These are phyloP conservation scores for Nebria salina DNA, from an alignment of 2,888 invertebrate genomes.

Conservation along the genomic window DNA sequence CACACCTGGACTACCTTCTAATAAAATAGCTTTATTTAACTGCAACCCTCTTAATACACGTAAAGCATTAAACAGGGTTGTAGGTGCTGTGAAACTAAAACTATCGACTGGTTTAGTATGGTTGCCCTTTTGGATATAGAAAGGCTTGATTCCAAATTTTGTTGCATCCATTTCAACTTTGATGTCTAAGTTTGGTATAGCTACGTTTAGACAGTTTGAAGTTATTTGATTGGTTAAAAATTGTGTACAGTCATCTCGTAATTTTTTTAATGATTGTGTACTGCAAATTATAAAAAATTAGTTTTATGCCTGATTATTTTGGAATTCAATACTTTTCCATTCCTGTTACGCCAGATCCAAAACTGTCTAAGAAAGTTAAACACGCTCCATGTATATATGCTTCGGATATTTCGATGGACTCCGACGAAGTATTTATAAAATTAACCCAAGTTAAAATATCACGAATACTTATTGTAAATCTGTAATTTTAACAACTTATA, in stretches of 20 bases:
- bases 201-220: conserved; percentile 44
- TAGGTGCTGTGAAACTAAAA: conserved; percentile 82
- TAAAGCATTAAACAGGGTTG: conserved; percentile 82
- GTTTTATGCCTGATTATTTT: not conserved
- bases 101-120: conserved; percentile 51
- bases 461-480: conserved; percentile 87
- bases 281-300: conserved; percentile 53
- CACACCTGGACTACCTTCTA: conserved; percentile 98
- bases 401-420: conserved; percentile 64
- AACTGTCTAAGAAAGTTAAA: conserved; percentile 89
- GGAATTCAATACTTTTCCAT: conserved; percentile 71
- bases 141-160: conserved; percentile 81
- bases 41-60: conserved; percentile 89
- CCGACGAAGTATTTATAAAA: conserved; percentile 79
- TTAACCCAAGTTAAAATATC: conserved; percentile 93
- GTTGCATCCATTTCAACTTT: conserved; percentile 57
- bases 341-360: conserved; percentile 85
- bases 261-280: conserved; percentile 56
- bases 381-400: conserved; percentile 91
- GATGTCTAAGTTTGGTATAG: conserved; percentile 45
- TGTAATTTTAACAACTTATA: conserved; percentile 59
- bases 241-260: conserved; percentile 65
- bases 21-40: conserved; percentile 88
- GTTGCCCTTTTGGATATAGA: conserved; percentile 72
- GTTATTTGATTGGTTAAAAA: conserved; percentile 69